phyloP scores from a whole-genome alignment of 92 coral and sea anemone genomes.

The Chrysogorgia sp. region DNA sequence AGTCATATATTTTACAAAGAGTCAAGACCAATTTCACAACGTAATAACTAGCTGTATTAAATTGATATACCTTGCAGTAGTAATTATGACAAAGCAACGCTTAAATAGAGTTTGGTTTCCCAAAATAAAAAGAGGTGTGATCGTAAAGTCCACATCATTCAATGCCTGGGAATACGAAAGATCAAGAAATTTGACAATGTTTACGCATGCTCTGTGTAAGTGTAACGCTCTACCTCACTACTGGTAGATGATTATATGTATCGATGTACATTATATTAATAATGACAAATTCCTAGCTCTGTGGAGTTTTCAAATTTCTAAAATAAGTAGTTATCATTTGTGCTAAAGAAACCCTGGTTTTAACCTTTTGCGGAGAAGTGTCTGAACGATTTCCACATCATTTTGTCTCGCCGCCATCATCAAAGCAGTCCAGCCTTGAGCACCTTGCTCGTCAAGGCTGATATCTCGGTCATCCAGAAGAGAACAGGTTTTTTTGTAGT shows the following conservation, averaged over 20 bases:
- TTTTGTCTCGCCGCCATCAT: conserved; percentile 34
- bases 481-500: not conserved
- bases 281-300: no score
- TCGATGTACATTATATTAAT: no score
- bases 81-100: not conserved
- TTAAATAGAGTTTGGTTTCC: not conserved
- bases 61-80: not conserved
- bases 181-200: not conserved
- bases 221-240: no score
- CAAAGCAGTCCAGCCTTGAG: conserved; percentile 37
- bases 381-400: conserved; percentile 29
- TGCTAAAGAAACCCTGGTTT: not conserved
- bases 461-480: not conserved
- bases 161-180: not conserved
- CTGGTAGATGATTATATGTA: no score
- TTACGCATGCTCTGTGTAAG: conserved; percentile 28
- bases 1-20: not conserved
- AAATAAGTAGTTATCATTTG: no score
- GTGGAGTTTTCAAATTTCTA: no score
- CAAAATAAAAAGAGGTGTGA: not conserved
- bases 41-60: no score
- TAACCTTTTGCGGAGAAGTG: conserved; percentile 16
- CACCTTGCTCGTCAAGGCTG: conserved; percentile 6
- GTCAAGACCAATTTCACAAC: not conserved
- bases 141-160: not conserved